Base-by-base conservation (phyloP, 2,113 vertebrate species). In the Brachypteracias leptosomus region DNA sequence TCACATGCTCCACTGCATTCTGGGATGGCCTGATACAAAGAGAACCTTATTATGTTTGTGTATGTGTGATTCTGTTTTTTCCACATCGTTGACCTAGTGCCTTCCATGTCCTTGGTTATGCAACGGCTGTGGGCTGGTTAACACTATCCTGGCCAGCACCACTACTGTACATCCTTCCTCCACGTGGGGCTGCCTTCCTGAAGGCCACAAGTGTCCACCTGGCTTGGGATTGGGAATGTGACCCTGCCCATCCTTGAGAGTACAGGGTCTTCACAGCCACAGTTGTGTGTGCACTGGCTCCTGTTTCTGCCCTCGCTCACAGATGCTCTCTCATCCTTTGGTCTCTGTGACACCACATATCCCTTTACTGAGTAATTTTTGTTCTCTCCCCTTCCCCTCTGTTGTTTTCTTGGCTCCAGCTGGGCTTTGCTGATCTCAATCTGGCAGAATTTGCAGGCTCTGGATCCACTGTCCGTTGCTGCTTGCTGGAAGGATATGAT, bases 391-490 rank as follows among this genome's bases (percentile, higher is more conserved):
- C 55, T 90, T 94, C 29, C 79, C 24, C 51, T 88, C 85, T 36
- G 18, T 92, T 94, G 70, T 93, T 93, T 85, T 76, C 62, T 86
- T 95, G 21, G 16, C 76, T 91, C 36, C 97, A 99, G 99, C 98
- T 99, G 98, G 99, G 99, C 96, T 99, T 99, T 95, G 98, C 99
- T 28, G 99, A 99, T 97, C 98, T 99, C 93, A 99, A 99, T 97
- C 98, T 99, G 98, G 99, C 99, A 2, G 99, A 99, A 97, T 99
- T 99, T 86, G 99, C 99, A 0, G 99, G 99, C 94, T 99, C 99
- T 7, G 99, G 99, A 95, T 99, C 99, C 97, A 99, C 99, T 0
- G 99, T 98, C 61, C 99, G 99, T 91, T 99, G 99, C 98, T 99
- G 99, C 93, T 98, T 99, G 93, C 98, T 99, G 96, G 99, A 99